Conservation (phyloP, 2,113 vertebrate genomes). For the Myotis davidii region DNA sequence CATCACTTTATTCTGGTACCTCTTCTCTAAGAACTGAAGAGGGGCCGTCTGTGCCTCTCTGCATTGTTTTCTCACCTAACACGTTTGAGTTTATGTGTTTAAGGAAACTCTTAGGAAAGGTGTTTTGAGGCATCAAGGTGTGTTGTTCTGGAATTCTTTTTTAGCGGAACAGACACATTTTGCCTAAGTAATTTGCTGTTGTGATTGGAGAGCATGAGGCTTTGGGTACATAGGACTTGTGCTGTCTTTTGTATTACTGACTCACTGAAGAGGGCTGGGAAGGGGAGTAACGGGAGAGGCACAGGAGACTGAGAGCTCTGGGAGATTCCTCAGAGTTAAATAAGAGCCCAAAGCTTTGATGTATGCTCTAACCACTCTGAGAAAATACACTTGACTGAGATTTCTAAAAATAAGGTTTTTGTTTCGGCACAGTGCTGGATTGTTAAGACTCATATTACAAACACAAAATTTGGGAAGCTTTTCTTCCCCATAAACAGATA, state of each 20-base stretch:
- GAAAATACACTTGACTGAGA: conserved; percentile 58
- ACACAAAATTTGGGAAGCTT: conserved; percentile 55
- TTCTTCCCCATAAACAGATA: conserved; percentile 53
- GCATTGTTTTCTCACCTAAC: not conserved
- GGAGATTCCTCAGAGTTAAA: conserved; percentile 35
- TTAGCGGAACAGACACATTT: not conserved
- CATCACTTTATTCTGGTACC: not conserved
- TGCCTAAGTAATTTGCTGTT: not conserved
- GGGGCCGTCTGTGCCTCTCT: not conserved
- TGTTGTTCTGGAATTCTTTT: conserved; percentile 3
- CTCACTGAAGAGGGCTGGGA: not conserved
- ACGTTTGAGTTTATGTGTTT: not conserved
- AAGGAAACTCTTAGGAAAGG: conserved; percentile 32
- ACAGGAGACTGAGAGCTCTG: conserved; percentile 27
- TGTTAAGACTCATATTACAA: conserved; percentile 61
- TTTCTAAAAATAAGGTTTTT: conserved; percentile 65
- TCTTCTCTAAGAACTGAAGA: conserved; percentile 17
- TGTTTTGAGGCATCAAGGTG: not conserved
- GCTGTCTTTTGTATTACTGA: not conserved
- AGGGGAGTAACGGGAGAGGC: not conserved
- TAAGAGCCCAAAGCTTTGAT: conserved; percentile 57
- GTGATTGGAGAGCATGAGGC: not conserved
- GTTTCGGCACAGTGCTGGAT: conserved; percentile 52
- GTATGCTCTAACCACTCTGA: conserved; percentile 47
- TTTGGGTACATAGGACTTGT: not conserved